Base-by-base conservation (phyloP, 2,797 vertebrate species). In the Discoglossus pictus region DNA sequence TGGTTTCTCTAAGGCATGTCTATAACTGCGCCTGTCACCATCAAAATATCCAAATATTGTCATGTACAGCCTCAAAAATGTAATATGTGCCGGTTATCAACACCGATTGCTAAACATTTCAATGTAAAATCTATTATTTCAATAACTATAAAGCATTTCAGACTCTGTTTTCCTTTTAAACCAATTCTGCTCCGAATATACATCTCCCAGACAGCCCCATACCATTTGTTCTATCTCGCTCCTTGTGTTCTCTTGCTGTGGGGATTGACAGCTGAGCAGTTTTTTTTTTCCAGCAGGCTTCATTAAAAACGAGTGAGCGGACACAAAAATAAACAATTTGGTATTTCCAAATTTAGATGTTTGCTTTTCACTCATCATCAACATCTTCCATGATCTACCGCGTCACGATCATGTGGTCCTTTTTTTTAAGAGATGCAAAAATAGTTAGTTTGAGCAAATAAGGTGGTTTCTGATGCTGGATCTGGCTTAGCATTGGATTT, bases 291-390 rank as follows among this genome's bases (percentile, higher is more conserved):
- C 36, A 59, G 18, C 55, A 31, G 44, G 34, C 44, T 50, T 67
- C 65, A 67, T 67, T 59, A 60, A 59, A 50, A 43, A 58, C 12
- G 34, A 66, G 52, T 20, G 53, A 66, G 56, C 53, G 43, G 35
- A 60, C 54, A 56, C 38, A 58, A 60, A 67, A 67, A 67, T 67
- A 67, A 67, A 59, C 65, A 67, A 67, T 51, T 66, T 58, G 24
- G 7, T 31, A 36, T 59, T 48, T 60, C 55, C 46, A 60, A 60
- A 67, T 67, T 67, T 67, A 67, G 46, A 59, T 36, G 42, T 55
- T 36, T 47, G 16, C 23, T 50, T 67, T 54, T 59, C 42, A 35
- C 52, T 47, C 64, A 35, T 18, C 54, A 59, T 50, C 54, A 59
- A 43, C 34, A 59, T 51, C 38, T 12, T 40, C 47, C 17, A 42